Percentiles rank a stretch among this genome's conserved stretches.
Evolutionary conservation across 1,140 invertebrate species (phyloP).

Genomic region (Nomia melanderi): DNA sequence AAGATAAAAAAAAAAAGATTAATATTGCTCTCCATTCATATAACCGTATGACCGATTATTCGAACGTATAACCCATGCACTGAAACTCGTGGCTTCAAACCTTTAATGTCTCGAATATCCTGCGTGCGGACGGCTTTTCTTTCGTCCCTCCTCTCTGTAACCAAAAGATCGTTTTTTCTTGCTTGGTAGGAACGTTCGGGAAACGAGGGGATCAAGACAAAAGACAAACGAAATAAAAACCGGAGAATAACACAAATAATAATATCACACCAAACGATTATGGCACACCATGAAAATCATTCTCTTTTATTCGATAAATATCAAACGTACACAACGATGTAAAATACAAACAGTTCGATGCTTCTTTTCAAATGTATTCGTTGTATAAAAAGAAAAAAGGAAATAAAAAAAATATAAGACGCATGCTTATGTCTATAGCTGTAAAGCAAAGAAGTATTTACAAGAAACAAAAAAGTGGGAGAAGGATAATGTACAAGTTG

Average conservation of each 20-base stretch:
- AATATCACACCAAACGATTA: constrained; percentile 36
- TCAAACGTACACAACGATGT: constrained; percentile 51
- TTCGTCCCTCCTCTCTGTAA: constrained; percentile 75
- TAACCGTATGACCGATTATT: constrained; percentile 22
- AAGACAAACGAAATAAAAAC: constrained; percentile 8
- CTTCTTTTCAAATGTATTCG: not conserved
- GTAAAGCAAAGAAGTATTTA: constrained; percentile 44
- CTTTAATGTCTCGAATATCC: constrained; percentile 80
- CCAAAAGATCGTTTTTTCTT: constrained; percentile 55
- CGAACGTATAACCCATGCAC: constrained; percentile 61
- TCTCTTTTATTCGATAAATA: constrained; percentile 62
- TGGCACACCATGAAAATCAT: constrained; percentile 46
- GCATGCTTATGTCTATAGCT: constrained; percentile 51
- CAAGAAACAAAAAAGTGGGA: constrained; percentile 29
- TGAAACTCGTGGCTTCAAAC: constrained; percentile 72
- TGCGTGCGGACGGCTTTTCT: constrained; percentile 71
- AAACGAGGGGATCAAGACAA: not conserved
- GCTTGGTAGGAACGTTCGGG: not conserved
- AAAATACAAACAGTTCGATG: not conserved
- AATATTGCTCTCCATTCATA: constrained; percentile 22
- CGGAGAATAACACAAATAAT: constrained; percentile 43
- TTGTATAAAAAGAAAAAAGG: constrained; percentile 26
- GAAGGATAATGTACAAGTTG: constrained; percentile 28
- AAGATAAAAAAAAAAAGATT: constrained; percentile 18
- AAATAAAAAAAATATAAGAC: constrained; percentile 9